These are phyloP conservation scores for Margarornis squamiger DNA, from an alignment of 2,797 vertebrate genomes.

Conservation along the genomic window DNA sequence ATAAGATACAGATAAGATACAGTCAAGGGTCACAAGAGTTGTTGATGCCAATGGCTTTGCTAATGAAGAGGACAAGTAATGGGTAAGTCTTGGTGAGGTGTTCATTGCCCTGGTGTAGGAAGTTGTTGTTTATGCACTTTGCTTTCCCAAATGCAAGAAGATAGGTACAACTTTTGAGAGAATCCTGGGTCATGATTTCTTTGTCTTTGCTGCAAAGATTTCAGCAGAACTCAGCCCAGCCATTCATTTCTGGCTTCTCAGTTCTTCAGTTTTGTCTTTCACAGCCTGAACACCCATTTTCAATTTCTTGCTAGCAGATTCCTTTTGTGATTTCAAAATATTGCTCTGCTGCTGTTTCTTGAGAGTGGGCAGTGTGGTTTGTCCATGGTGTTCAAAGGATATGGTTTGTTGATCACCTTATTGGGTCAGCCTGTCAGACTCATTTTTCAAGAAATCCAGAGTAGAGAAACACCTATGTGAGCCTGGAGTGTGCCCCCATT, in stretches of 20 bases:
- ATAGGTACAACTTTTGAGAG: not conserved
- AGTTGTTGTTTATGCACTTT: not conserved
- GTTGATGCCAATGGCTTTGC: not conserved
- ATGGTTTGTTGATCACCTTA: not conserved
- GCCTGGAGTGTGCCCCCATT: not conserved
- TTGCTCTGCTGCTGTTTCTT: not conserved
- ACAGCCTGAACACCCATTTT: not conserved
- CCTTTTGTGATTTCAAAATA: not conserved
- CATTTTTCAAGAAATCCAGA: not conserved
- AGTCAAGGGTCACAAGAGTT: not conserved
- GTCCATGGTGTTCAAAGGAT: not conserved
- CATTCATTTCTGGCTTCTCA: not conserved
- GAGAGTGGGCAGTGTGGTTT: not conserved
- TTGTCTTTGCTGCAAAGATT: not conserved
- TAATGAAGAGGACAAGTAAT: not conserved
- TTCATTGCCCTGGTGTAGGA: not conserved
- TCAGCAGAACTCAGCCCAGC: not conserved
- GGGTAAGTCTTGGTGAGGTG: not conserved
- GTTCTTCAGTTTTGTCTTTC: not conserved
- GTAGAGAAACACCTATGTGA: not conserved
- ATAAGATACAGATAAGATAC: not conserved
- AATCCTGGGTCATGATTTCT: not conserved
- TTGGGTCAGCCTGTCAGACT: not conserved
- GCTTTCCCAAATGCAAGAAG: not conserved
- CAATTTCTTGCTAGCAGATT: not conserved